Evolutionary conservation across 2,113 vertebrate genomes (phyloP).

Genomic region (Gopherus evgoodei): DNA sequence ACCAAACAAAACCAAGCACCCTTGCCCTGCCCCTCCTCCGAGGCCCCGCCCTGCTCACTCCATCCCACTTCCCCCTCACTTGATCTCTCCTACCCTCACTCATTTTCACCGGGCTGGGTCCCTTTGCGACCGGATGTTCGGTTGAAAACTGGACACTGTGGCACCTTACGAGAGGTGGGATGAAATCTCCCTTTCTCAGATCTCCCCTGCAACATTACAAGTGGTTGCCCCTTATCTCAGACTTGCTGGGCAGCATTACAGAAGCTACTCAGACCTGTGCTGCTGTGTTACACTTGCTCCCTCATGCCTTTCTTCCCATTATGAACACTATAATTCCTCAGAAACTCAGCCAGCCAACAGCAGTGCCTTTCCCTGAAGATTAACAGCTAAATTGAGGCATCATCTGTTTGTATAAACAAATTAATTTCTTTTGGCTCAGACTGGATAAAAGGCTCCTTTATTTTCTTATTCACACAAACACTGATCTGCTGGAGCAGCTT

Average conservation of each 20-base stretch:
- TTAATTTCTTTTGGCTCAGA: not conserved
- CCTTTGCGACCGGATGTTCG: too few relatives aligned
- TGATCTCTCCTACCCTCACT: too few relatives aligned
- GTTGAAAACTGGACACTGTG: too few relatives aligned
- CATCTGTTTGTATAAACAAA: not conserved
- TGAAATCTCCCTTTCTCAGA: not conserved
- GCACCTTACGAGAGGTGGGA: not conserved
- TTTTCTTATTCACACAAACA: not conserved
- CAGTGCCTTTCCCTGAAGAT: not conserved
- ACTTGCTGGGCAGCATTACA: not conserved
- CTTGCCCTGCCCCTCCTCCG: too few relatives aligned
- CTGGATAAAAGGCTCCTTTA: not conserved
- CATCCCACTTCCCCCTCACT: too few relatives aligned
- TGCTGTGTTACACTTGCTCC: not conserved
- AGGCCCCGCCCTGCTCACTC: too few relatives aligned
- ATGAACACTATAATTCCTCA: not conserved
- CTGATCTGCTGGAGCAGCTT: constrained; percentile 24
- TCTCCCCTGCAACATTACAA: not conserved
- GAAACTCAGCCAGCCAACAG: not conserved
- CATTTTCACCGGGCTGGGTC: too few relatives aligned
- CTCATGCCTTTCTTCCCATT: not conserved
- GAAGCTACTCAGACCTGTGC: not conserved
- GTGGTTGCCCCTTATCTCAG: not conserved
- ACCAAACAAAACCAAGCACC: too few relatives aligned
- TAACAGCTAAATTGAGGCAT: not conserved